Percentiles rank a stretch among this genome's conserved stretches.
phyloP scores from a whole-genome alignment of 2,797 vertebrate genomes.

The Monodelphis domestica region DNA sequence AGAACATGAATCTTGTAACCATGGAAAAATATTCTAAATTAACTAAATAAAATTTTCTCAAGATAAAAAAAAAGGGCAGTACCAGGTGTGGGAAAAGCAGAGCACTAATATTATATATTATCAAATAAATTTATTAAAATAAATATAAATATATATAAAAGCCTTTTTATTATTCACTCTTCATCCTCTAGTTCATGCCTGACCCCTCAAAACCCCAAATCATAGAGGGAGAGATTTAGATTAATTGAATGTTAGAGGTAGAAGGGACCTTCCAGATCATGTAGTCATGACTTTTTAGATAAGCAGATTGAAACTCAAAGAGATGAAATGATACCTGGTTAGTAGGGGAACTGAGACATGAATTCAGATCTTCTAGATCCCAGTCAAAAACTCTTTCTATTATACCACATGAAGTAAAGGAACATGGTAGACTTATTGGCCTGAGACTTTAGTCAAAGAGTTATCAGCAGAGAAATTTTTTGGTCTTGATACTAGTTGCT shows the following conservation, averaged over 20 bases:
- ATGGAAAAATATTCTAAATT: no score
- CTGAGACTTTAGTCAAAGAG: neutral
- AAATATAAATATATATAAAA: no score
- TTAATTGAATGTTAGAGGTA: neutral
- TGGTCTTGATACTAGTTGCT: neutral
- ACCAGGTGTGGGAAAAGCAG: no score
- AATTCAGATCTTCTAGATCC: neutral
- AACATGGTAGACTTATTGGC: neutral
- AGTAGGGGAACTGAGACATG: neutral
- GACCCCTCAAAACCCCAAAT: neutral
- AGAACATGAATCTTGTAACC: no score
- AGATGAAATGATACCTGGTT: neutral
- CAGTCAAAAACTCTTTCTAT: neutral
- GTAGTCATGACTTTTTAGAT: neutral
- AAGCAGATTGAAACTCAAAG: neutral
- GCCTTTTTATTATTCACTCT: neutral
- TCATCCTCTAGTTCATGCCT: neutral
- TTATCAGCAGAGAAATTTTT: neutral
- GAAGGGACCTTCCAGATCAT: neutral
- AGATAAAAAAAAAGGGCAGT: no score
- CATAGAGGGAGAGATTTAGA: neutral
- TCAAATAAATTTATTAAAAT: no score
- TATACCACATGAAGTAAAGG: neutral
- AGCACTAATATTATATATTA: no score
- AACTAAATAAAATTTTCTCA: no score